Base-by-base conservation (phyloP, 2,888 invertebrate genomes). In the Hemistola chrysoprasaria region DNA sequence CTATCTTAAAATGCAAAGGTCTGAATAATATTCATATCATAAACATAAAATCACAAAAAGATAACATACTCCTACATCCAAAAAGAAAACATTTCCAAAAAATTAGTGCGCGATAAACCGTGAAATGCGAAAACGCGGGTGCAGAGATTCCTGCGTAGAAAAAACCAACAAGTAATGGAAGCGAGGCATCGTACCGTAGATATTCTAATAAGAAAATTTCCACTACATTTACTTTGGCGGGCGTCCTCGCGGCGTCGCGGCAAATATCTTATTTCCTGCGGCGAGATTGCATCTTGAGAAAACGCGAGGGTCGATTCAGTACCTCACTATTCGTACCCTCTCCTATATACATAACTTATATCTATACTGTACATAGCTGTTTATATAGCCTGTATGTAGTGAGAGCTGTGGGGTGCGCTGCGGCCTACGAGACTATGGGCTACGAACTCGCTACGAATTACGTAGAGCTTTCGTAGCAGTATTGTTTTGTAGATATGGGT, bases 221-320 rank as follows among this genome's bases (percentile, higher is more conserved):
- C 88, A 90, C 81, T 91, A 91, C 86, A 85, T 88, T 88, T 88
- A 88, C 85, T 83, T 79, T 78, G 80, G 78, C 81, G 80, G 81
- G 82, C 80, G 78, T 78, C 78, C 78, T 82, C 85, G 89, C 84
- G 83, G 88, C 90, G 89, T 88, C 90, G 89, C 82, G 76, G 89
- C 88, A 89, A 89, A 90, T 88, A 89, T 88, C 89, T 89, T 89
- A 90, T 89, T 90, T 89, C 90, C 89, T 89, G 86, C 71, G 82
- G 82, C 83, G 84, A 89, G 88, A 89, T 90, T 89, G 90, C 89
- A 88, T 88, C 88, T 88, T 86, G 86, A 87, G 88, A 88, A 88
- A 87, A 84, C 84, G 85, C 83, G 85, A 78, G 84, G 85, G 85
- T 84, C 77, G 81, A 75, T 73, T 78, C 73, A 67, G 72, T 70